These are phyloP conservation scores for Zaprionus kolodkinae DNA, from an alignment of 1,140 invertebrate species.

Conservation along the genomic window DNA sequence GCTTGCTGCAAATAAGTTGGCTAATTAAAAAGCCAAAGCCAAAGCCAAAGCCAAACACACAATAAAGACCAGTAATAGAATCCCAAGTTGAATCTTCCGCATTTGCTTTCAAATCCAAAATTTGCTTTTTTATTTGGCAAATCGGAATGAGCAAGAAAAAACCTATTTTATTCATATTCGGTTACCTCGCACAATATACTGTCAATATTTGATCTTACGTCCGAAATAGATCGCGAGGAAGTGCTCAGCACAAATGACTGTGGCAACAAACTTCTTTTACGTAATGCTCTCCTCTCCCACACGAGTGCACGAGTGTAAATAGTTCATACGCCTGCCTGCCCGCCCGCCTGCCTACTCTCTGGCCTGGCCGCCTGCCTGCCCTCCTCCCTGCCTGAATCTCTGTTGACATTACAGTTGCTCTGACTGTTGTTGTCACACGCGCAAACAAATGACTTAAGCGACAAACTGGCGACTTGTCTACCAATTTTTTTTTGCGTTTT, in stretches of 20 bases:
- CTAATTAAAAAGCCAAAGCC: conserved; percentile 63
- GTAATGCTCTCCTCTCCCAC: conserved; percentile 31
- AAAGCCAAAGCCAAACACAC: conserved; percentile 37
- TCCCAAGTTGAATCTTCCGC: conserved; percentile 63
- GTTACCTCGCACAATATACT: conserved; percentile 35
- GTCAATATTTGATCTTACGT: conserved; percentile 61
- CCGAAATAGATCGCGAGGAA: conserved; percentile 55
- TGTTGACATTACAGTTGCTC: conserved; percentile 56
- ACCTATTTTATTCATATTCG: conserved; percentile 17
- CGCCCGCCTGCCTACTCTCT: too few species aligned
- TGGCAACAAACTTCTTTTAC: conserved; percentile 54
- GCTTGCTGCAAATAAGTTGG: conserved; percentile 64
- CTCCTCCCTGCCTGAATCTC: too few species aligned
- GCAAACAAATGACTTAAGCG: conserved; percentile 65
- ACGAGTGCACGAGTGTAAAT: conserved; percentile 28
- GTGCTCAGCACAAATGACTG: conserved; percentile 40
- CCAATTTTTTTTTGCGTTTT: conserved; percentile 34
- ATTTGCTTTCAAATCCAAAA: conserved; percentile 54
- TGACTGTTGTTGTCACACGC: conserved; percentile 54
- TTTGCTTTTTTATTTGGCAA: conserved; percentile 53
- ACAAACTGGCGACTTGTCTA: conserved; percentile 48
- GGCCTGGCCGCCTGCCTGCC: too few species aligned
- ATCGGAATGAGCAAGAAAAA: not conserved
- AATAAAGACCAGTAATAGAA: not conserved
- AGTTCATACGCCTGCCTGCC: not conserved